phyloP scores from a whole-genome alignment of 2,797 vertebrate genomes.

The Danio tinwini region DNA sequence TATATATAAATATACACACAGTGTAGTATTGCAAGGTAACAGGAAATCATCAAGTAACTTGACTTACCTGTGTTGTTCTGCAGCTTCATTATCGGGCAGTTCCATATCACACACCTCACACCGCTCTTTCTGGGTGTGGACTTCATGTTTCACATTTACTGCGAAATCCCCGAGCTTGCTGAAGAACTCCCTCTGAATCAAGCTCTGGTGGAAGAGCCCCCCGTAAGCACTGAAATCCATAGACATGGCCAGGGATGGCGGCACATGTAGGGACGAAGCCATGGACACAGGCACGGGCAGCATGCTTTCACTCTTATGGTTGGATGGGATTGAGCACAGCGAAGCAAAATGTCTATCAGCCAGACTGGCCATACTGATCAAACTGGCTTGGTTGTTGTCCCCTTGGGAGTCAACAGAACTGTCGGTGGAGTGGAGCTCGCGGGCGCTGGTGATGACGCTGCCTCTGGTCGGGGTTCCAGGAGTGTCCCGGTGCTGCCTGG shows the following conservation, averaged over 20 bases:
- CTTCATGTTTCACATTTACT: slow-evolving; percentile 88
- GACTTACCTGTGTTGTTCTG: slow-evolving; percentile 95
- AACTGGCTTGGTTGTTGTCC: slow-evolving; percentile 70
- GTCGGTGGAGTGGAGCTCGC: slow-evolving; percentile 88
- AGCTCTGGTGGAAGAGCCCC: slow-evolving; percentile 91
- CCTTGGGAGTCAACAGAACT: slow-evolving; percentile 69
- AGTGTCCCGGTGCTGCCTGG: slow-evolving; percentile 85
- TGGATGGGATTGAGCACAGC: slow-evolving; percentile 85
- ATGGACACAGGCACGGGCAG: slow-evolving; percentile 83
- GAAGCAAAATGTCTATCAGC: slow-evolving; percentile 85
- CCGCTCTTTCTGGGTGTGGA: slow-evolving; percentile 82
- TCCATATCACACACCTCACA: slow-evolving; percentile 92
- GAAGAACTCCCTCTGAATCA: slow-evolving; percentile 96
- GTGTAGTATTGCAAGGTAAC: background rate
- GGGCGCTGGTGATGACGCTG: slow-evolving; percentile 96
- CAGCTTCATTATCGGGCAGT: slow-evolving; percentile 90
- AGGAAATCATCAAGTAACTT: background rate
- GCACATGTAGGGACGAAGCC: slow-evolving; percentile 81
- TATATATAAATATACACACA: background rate
- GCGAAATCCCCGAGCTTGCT: slow-evolving; percentile 93
- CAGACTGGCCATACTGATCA: slow-evolving; percentile 71
- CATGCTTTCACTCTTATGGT: slow-evolving; percentile 85
- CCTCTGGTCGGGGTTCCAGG: slow-evolving; percentile 92
- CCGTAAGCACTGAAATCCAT: slow-evolving; percentile 93
- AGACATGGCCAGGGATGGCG: slow-evolving; percentile 86